Evolutionary conservation across 1,140 invertebrate species (phyloP).

Genomic region (Eriocheir sinensis): DNA sequence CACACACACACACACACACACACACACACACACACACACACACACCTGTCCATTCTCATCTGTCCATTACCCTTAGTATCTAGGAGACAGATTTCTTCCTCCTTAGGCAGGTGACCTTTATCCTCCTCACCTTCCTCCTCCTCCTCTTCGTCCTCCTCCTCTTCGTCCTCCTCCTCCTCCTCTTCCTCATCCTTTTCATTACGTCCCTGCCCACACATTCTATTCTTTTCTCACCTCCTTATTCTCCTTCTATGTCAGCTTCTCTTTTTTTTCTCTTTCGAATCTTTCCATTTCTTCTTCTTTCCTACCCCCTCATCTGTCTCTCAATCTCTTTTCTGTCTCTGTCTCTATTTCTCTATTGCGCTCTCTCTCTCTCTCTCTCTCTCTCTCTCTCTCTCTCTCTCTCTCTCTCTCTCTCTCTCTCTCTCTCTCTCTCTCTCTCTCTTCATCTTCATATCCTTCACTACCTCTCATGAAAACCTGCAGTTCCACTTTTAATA

Average conservation of each 20-base stretch:
- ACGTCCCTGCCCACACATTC: neutral
- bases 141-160: neutral
- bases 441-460: neutral
- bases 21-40: conserved; percentile 20
- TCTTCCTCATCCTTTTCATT: neutral
- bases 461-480: neutral
- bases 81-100: too few relatives aligned
- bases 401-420: neutral
- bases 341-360: neutral
- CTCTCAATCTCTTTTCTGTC: neutral
- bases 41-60: neutral
- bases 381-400: conserved; percentile 10
- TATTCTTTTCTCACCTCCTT: neutral
- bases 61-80: too few relatives aligned
- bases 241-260: neutral
- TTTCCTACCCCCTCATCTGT: neutral
- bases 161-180: neutral
- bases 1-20: conserved; percentile 12
- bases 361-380: conserved; percentile 18
- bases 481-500: neutral
- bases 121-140: neutral
- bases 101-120: neutral
- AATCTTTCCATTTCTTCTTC: neutral
- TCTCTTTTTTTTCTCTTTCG: neutral
- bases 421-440: conserved; percentile 17